Evolutionary conservation across 2,113 vertebrate genomes (phyloP), one percentile per base, ranked within the genome.

Genomic region (Rhea americana): DNA sequence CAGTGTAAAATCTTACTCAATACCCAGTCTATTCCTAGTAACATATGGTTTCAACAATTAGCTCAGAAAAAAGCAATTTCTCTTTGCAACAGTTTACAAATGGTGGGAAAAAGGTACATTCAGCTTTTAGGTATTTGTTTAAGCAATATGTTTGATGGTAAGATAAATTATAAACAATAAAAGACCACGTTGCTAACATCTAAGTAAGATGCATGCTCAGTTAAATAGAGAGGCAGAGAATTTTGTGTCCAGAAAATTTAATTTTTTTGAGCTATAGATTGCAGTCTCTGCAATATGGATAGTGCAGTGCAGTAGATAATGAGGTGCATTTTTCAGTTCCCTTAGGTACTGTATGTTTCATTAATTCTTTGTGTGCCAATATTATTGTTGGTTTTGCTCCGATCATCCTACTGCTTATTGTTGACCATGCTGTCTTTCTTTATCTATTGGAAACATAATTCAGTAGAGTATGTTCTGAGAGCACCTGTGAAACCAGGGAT

Each of bases 31-130:
- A 37, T 37, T 94, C 68, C 50, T 92, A 79, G 37, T 89, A 91
- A 65, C 47, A 89, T 83, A 89, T 81, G 82, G 93, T 92, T 24
- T 76, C 39, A 94, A 85, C 87, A 95, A 93, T 94, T 95, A 95
- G 70, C 75, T 63, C 26, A 39, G 71, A 67, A 74, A 56, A 93
- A 90, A 53, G 0, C 32, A 48, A 21, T 90, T 95, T 92, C 19
- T 88, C 58, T 82, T 89, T 61, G n/a, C 93, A 95, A n/a, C 9
- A 75, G 25, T 56, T 84, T 82, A 41, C 30, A 85, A 79, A 68
- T 55, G 32, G 7, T 67, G n/a, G 32, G 32, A 6, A 71, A n/a
- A 85, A 59, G 15, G 67, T 80, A 11, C 1, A 16, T 5, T 43
- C 58, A 43, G 5, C 67, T 82, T 35, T 35, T 67, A 67, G 47